Base-by-base conservation (phyloP, 2,797 vertebrate species). In the Hozukius guyotensis region DNA sequence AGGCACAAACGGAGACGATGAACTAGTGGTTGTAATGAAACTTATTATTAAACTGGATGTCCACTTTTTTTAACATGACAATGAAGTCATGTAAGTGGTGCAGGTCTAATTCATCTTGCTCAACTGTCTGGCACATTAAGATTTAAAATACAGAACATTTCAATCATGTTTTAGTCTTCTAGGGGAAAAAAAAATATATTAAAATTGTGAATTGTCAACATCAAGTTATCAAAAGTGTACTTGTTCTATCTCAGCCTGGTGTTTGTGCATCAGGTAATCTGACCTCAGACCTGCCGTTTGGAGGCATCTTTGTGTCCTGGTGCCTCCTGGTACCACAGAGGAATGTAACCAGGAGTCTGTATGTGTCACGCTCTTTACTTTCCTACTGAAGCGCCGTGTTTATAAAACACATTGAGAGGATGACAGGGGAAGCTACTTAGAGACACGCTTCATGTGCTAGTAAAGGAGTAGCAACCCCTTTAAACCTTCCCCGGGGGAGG, bases 321-420 rank as follows among this genome's bases (percentile, higher is more conserved):
- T 81, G 74, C 76, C 87, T 88, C 84, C 88, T 87, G 88, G 76
- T 80, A 86, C 86, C 75, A 18, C 61, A 49, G 34, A 82, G 88
- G 87, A 93, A 94, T 93, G 91, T 89, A 81, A 88, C 20, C 4
- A 85, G 75, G 63, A 65, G 79, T 66, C 70, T 85, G 70, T 69
- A 49, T 20, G 42, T 49, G 42, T 20, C 42, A 49, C 16, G 42
- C 42, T 49, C 16, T 49, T 82, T 87, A 84, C 88, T 84, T 88
- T 86, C 62, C 76, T 67, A 75, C 82, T 80, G 76, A 85, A 78
- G 72, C 69, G 1, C 82, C 4, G 11, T 89, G 89, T 93, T 92
- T 93, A 90, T 80, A 87, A 75, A 92, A 85, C 87, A 87, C 83
- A 64, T 62, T 18, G 74, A 77, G 75, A 79, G 78, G 81, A 71